These are phyloP conservation scores for Telenomus remus DNA, from an alignment of 1,140 invertebrate species.

Conservation along the genomic window DNA sequence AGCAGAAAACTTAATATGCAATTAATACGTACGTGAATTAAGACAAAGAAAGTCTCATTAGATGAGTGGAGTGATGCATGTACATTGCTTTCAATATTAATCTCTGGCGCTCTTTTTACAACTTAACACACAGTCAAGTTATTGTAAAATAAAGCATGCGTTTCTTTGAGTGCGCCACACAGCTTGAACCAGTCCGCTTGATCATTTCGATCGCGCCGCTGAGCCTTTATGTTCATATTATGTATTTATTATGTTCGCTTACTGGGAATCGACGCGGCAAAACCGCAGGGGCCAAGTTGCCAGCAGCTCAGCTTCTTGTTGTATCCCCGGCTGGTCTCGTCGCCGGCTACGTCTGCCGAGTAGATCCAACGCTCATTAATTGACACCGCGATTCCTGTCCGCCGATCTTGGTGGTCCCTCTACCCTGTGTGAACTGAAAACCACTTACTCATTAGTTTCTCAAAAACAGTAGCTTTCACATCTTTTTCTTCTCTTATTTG, in stretches of 20 bases:
- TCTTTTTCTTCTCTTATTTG: too few species aligned
- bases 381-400: slow-evolving; percentile 69
- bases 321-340: slow-evolving; percentile 45
- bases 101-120: slow-evolving; percentile 10
- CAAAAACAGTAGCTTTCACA: slow-evolving; percentile 31
- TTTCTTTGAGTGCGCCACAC: slow-evolving; percentile 44
- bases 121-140: slow-evolving; percentile 19
- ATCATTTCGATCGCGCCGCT: slow-evolving; percentile 69
- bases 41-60: slow-evolving; percentile 38
- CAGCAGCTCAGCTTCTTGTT: slow-evolving; percentile 58
- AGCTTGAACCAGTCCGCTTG: slow-evolving; percentile 57
- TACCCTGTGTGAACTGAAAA: slow-evolving; percentile 52
- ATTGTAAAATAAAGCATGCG: slow-evolving; percentile 23
- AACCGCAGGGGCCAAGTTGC: slow-evolving; percentile 63
- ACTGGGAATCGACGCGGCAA: slow-evolving; percentile 69
- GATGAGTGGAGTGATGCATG: slow-evolving; percentile 7
- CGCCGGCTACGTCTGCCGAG: slow-evolving; percentile 48
- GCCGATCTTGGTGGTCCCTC: slow-evolving; percentile 70
- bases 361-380: slow-evolving; percentile 68
- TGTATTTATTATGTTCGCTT: slow-evolving; percentile 73
- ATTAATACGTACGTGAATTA: slow-evolving; percentile 18
- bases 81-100: slow-evolving; percentile 20
- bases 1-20: slow-evolving; percentile 16
- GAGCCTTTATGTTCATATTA: slow-evolving; percentile 74
- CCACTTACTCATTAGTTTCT: slow-evolving; percentile 52